phyloP scores from a whole-genome alignment of 1,140 invertebrate genomes.

The Hycleus cichorii region DNA sequence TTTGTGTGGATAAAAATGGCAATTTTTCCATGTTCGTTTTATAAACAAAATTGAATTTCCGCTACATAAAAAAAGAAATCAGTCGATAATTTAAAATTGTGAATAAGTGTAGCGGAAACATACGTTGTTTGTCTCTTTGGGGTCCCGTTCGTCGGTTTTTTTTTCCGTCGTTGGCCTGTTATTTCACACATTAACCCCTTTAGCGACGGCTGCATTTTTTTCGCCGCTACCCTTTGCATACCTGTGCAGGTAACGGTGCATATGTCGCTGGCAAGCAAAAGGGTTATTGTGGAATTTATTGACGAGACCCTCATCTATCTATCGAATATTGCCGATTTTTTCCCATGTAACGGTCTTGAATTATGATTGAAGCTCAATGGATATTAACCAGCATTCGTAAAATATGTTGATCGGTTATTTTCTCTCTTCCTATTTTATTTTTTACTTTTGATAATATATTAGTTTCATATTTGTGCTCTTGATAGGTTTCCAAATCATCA shows the following conservation, averaged over 20 bases:
- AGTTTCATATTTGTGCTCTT: conserved; percentile 7
- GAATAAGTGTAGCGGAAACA: conserved; percentile 11
- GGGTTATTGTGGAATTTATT: conserved; percentile 4
- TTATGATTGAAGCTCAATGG: too few species aligned
- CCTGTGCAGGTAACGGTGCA: conserved; percentile 20
- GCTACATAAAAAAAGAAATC: conserved; percentile 3
- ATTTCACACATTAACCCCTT: conserved; percentile 15
- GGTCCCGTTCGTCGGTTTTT: conserved; percentile 6
- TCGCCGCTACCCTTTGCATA: conserved; percentile 5
- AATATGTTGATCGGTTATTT: too few species aligned
- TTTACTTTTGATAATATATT: neutral
- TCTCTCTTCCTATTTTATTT: too few species aligned
- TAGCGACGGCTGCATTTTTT: neutral
- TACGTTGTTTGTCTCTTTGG: neutral
- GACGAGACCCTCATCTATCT: too few species aligned
- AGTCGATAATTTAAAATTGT: conserved; percentile 11
- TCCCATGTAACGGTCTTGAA: too few species aligned
- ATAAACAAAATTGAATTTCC: conserved; percentile 6
- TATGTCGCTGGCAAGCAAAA: conserved; percentile 15
- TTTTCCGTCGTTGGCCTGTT: conserved; percentile 1
- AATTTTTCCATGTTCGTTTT: neutral
- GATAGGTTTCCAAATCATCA: conserved; percentile 15
- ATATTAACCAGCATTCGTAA: too few species aligned
- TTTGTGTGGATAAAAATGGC: neutral
- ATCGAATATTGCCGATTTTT: too few species aligned